Evolutionary conservation across 2,797 vertebrate species (phyloP).

Genomic region (Tadarida brasiliensis): DNA sequence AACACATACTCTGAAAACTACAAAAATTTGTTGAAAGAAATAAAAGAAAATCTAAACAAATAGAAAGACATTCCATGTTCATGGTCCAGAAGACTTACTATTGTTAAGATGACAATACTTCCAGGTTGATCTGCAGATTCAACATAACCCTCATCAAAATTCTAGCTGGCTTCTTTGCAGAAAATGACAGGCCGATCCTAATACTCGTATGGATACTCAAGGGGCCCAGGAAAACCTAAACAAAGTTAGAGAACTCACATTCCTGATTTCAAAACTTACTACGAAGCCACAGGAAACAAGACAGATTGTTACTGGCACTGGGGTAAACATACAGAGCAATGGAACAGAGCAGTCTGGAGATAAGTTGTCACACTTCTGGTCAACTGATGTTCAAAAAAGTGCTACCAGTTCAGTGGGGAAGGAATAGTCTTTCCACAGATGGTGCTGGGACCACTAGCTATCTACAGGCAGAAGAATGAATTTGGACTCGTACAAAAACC

Average conservation of each 20-base stretch:
- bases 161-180: background rate
- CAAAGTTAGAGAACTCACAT: background rate
- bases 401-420: background rate
- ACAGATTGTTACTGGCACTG: background rate
- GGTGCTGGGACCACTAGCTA: background rate
- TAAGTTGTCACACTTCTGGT: background rate
- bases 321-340: background rate
- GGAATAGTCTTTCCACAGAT: background rate
- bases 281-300: background rate
- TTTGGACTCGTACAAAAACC: background rate
- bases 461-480: background rate
- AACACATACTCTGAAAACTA: constrained; percentile 2
- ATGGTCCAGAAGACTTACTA: background rate
- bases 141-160: background rate
- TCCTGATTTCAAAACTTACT: background rate
- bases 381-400: background rate
- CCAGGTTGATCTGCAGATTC: background rate
- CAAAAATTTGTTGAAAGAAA: background rate
- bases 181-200: constrained; percentile 1
- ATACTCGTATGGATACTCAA: background rate
- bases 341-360: background rate
- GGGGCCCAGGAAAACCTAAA: background rate
- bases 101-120: background rate
- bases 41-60: background rate
- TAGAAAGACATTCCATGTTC: background rate